These are phyloP conservation scores for Andrena cerasifolii DNA, from an alignment of 1,140 invertebrate genomes.

Conservation along the genomic window DNA sequence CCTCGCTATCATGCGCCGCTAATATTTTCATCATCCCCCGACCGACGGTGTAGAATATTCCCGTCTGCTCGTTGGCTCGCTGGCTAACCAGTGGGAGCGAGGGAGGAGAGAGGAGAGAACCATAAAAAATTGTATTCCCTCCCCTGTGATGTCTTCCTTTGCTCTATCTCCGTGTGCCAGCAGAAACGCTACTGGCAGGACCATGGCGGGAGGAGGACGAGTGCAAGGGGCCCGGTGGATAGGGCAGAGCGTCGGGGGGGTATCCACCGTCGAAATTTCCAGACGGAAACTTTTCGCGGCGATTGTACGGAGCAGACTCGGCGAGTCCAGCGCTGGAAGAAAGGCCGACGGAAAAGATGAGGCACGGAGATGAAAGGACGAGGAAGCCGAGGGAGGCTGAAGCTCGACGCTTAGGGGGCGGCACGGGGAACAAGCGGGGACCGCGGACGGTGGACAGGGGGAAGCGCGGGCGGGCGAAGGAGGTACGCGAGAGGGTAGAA, in stretches of 20 bases:
- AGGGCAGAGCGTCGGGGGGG: slow-evolving; percentile 29
- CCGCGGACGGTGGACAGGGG: slow-evolving; percentile 5
- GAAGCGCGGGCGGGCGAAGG: slow-evolving; percentile 1
- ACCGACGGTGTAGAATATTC: slow-evolving; percentile 37
- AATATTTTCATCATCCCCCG: slow-evolving; percentile 48
- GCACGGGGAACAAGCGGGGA: neutral
- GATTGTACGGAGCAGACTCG: slow-evolving; percentile 64
- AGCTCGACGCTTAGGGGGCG: neutral
- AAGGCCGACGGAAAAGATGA: slow-evolving; percentile 67
- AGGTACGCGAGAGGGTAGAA: slow-evolving; percentile 33
- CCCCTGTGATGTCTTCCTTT: slow-evolving; percentile 25
- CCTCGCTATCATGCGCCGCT: slow-evolving; percentile 39
- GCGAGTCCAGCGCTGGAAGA: slow-evolving; percentile 63
- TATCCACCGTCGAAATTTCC: slow-evolving; percentile 62
- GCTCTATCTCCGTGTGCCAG: slow-evolving; percentile 11
- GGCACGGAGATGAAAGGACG: slow-evolving; percentile 72
- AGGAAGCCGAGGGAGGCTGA: slow-evolving; percentile 7
- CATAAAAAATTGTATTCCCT: slow-evolving; percentile 37
- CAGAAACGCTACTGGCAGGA: neutral
- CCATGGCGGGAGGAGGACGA: neutral
- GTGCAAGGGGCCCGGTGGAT: too few relatives aligned
- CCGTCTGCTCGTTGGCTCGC: slow-evolving; percentile 33
- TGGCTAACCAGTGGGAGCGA: slow-evolving; percentile 30
- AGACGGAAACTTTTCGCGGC: slow-evolving; percentile 67
- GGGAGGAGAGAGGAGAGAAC: neutral